phyloP scores from a whole-genome alignment of 2,888 invertebrate genomes.

The Scaptomyza parva region DNA sequence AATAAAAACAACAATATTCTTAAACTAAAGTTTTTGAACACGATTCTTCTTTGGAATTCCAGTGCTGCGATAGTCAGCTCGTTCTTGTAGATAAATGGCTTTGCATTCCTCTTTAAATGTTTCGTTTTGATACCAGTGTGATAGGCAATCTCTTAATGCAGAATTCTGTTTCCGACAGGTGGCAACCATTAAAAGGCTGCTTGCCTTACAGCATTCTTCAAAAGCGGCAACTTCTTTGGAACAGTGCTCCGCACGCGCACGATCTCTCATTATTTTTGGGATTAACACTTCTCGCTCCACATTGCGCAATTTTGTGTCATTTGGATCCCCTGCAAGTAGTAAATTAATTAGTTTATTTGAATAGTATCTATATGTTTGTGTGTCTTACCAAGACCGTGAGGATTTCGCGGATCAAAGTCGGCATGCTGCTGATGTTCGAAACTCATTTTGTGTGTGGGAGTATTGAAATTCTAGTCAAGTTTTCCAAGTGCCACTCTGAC shows the following conservation, averaged over 20 bases:
- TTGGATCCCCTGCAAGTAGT: conserved; percentile 79
- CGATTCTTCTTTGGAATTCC: conserved; percentile 88
- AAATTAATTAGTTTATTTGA: not conserved
- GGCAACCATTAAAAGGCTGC: conserved; percentile 89
- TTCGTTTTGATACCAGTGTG: conserved; percentile 91
- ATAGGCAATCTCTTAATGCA: conserved; percentile 89
- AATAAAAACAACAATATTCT: conserved; percentile 65
- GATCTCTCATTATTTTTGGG: conserved; percentile 94
- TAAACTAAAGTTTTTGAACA: conserved; percentile 83
- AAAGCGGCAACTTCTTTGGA: conserved; percentile 89
- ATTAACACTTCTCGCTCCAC: conserved; percentile 95
- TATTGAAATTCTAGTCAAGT: conserved; percentile 11
- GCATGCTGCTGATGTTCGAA: conserved; percentile 36
- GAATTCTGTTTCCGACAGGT: conserved; percentile 91
- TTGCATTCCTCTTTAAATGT: conserved; percentile 90
- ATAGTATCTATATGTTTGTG: fast-evolving
- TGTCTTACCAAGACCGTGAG: conserved; percentile 81
- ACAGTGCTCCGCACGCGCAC: conserved; percentile 92
- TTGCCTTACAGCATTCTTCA: conserved; percentile 90
- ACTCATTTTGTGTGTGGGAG: conserved; percentile 49
- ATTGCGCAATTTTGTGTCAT: conserved; percentile 91
- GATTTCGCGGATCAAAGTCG: conserved; percentile 69
- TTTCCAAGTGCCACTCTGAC: conserved; percentile 17
- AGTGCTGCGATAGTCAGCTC: conserved; percentile 92
- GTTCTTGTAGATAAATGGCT: conserved; percentile 91